Evolutionary conservation across 2,888 invertebrate genomes (phyloP).

Genomic region (Reticulitermes lucifugus): DNA sequence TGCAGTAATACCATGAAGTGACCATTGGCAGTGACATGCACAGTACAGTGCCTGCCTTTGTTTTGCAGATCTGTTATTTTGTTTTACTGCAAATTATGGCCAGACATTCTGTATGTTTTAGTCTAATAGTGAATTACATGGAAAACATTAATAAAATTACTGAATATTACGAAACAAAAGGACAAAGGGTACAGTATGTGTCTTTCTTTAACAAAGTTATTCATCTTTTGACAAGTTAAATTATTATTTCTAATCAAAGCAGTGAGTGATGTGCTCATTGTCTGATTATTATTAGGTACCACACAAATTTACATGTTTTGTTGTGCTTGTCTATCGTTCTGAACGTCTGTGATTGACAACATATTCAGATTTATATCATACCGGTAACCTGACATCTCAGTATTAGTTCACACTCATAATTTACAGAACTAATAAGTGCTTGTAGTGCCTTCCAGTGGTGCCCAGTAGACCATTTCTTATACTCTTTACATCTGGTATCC

Average conservation of each 20-base stretch:
- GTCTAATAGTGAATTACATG: slow-evolving; percentile 5
- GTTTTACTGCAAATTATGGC: too few relatives aligned
- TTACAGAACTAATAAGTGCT: neutral
- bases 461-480: neutral
- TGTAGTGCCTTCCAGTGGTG: neutral
- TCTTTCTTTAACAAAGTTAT: neutral
- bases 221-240: neutral
- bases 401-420: neutral
- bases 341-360: neutral
- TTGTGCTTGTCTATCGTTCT: neutral
- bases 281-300: neutral
- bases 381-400: neutral
- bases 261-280: neutral
- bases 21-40: too few relatives aligned
- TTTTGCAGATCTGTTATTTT: too few relatives aligned
- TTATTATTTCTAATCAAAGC: neutral
- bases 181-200: neutral
- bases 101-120: neutral
- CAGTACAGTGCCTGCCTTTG: too few relatives aligned
- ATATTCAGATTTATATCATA: neutral
- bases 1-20: too few relatives aligned
- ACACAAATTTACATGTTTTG: neutral
- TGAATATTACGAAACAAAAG: neutral
- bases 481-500: neutral
- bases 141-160: slow-evolving; percentile 20